Base-by-base conservation (phyloP, 2,888 invertebrate species). In the Rotaria sp. region DNA sequence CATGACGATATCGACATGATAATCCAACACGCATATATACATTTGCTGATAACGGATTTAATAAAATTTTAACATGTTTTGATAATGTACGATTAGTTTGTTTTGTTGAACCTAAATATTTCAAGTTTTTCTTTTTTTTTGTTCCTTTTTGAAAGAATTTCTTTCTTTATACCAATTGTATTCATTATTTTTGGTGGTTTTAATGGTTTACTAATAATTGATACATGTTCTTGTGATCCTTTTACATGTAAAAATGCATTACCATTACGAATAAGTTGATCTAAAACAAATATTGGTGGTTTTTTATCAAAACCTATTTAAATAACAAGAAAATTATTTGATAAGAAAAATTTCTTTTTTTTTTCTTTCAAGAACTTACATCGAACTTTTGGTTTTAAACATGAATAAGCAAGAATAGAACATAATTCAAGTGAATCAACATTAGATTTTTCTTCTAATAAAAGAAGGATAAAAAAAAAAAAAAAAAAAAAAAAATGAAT, bases 311-410 rank as follows among this genome's bases (percentile, higher is more conserved):
- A 80, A 80, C n/a, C 80, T 80, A 45, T 30, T 67, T 18, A 8
- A 59, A 13, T 13, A 15, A 30, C 2, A 11, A 0, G 10, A 30
- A 30, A 11, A 30, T 30, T 57, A 11, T n/a, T 57, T n/a, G 1
- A 48, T 48, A 48, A 15, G 10, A 48, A 48, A 11, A 48, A 48
- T n/a, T n/a, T n/a, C n/a, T n/a, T n/a, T n/a, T n/a, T n/a, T n/a
- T n/a, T n/a, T n/a, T n/a, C n/a, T n/a, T n/a, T n/a, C n/a, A n/a
- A n/a, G n/a, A n/a, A n/a, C 45, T 80, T 80, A 80, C 80, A 80
- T 80, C 45, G 45, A 3, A 80, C 80, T 80, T 80, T 80, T 2
- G 80, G 80, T 80, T 80, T 80, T n/a, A 80, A 80, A 80, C 80
- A 80, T 45, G 45, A 13, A 80, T 80, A 80, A 15, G 80, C 80